A percentile compares a stretch with the other conserved stretches of the same genome.
Evolutionary conservation across 2,797 vertebrate genomes (phyloP).

Genomic region (Setipinna tenuifilis): DNA sequence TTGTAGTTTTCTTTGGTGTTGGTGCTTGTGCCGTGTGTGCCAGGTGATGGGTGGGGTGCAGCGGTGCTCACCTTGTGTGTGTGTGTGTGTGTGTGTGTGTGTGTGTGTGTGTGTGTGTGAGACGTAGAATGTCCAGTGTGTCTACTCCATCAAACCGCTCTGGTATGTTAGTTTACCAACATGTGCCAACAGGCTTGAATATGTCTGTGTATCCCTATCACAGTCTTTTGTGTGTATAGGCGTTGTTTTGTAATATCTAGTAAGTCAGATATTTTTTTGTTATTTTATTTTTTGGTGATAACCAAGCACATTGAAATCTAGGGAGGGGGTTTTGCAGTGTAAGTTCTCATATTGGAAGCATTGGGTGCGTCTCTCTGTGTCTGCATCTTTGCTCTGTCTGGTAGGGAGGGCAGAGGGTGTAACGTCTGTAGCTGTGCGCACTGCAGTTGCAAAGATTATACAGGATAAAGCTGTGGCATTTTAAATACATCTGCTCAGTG

Average conservation of each 20-base stretch:
- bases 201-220: neutral
- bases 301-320: neutral
- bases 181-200: conserved; percentile 15
- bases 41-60: conserved; percentile 3
- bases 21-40: conserved; percentile 28
- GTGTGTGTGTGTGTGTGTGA: neutral
- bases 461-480: neutral
- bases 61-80: conserved; percentile 5
- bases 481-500: neutral
- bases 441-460: neutral
- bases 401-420: neutral
- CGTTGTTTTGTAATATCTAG: neutral
- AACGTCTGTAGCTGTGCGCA: neutral
- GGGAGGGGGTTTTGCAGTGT: too few species aligned
- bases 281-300: neutral
- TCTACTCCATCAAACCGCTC: conserved; percentile 10
- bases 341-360: too few species aligned
- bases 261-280: neutral
- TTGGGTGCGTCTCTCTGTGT: too few species aligned
- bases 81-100: too few species aligned
- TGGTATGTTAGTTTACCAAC: neutral
- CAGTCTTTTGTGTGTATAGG: neutral
- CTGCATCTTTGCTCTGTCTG: too few species aligned
- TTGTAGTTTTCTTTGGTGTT: conserved; percentile 15
- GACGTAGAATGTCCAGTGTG: neutral